Conservation (phyloP, 1,140 invertebrate genomes). For the Euura saliciscinereae region DNA sequence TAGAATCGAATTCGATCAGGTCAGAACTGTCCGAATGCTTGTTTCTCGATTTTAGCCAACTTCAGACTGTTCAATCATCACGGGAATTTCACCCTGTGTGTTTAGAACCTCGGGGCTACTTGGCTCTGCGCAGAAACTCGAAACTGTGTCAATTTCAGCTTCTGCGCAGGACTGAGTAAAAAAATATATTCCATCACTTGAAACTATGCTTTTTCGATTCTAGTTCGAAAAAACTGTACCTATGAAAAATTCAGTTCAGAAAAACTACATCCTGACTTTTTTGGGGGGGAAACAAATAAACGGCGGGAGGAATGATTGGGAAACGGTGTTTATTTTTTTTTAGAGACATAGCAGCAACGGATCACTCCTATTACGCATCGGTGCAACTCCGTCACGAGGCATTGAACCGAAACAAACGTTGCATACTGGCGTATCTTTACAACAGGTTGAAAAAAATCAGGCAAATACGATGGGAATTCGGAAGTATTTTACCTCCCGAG, state of each 20-base stretch:
- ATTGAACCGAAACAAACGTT: constrained; percentile 88
- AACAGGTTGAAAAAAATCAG: constrained; percentile 81
- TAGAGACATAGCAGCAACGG: constrained; percentile 49
- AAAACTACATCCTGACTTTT: background rate
- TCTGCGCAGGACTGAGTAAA: too few relatives aligned
- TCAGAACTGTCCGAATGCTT: too few relatives aligned
- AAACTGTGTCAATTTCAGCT: too few relatives aligned
- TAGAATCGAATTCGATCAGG: too few relatives aligned
- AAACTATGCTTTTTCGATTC: too few relatives aligned
- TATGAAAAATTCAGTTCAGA: background rate
- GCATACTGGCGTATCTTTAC: constrained; percentile 87
- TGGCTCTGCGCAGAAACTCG: too few relatives aligned
- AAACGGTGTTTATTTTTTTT: constrained; percentile 39
- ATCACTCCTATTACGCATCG: constrained; percentile 64
- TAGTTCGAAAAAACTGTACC: background rate
- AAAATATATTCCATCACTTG: too few relatives aligned
- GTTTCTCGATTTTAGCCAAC: too few relatives aligned
- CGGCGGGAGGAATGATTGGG: background rate
- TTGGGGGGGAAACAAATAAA: too few relatives aligned
- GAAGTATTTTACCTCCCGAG: constrained; percentile 85
- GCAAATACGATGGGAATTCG: constrained; percentile 91
- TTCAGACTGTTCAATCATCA: too few relatives aligned
- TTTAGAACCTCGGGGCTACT: too few relatives aligned
- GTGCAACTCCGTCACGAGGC: constrained; percentile 84
- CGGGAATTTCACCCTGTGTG: too few relatives aligned